phyloP scores from a whole-genome alignment of 2,113 vertebrate genomes.

The Hirundichthys speculiger region DNA sequence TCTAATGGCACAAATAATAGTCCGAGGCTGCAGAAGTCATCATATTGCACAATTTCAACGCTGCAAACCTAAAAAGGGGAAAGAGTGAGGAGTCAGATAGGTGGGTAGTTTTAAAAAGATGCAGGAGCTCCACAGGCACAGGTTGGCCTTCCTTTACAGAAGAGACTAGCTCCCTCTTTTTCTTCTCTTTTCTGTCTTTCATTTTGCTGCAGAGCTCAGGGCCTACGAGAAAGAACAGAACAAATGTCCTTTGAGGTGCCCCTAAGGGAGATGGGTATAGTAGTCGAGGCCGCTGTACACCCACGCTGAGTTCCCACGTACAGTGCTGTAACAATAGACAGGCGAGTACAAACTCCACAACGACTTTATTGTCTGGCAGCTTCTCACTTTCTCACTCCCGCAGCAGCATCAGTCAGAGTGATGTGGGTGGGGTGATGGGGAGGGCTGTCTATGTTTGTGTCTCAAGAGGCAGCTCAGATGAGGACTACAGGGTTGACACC shows the following conservation, averaged over 20 bases:
- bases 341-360: slow-evolving; percentile 46
- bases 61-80: slow-evolving; percentile 33
- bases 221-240: slow-evolving; percentile 57
- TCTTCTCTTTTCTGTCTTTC: slow-evolving; percentile 51
- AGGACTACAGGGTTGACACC: slow-evolving; percentile 70
- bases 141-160: slow-evolving; percentile 68
- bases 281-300: slow-evolving; percentile 68
- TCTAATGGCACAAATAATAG: slow-evolving; percentile 23
- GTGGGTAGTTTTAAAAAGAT: slow-evolving; percentile 48
- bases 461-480: slow-evolving; percentile 69
- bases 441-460: slow-evolving; percentile 40
- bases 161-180: slow-evolving; percentile 60
- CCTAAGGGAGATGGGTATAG: slow-evolving; percentile 62
- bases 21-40: slow-evolving; percentile 37
- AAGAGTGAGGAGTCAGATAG: slow-evolving; percentile 28
- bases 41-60: slow-evolving; percentile 12
- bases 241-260: slow-evolving; percentile 67
- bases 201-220: slow-evolving; percentile 64
- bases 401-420: slow-evolving; percentile 46
- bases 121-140: slow-evolving; percentile 62
- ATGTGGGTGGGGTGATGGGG: slow-evolving; percentile 43
- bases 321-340: slow-evolving; percentile 59
- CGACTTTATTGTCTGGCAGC: slow-evolving; percentile 62
- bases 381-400: slow-evolving; percentile 35
- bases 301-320: slow-evolving; percentile 64